phyloP scores from a whole-genome alignment of 1,140 invertebrate species.

The Conopomorpha cramerella region DNA sequence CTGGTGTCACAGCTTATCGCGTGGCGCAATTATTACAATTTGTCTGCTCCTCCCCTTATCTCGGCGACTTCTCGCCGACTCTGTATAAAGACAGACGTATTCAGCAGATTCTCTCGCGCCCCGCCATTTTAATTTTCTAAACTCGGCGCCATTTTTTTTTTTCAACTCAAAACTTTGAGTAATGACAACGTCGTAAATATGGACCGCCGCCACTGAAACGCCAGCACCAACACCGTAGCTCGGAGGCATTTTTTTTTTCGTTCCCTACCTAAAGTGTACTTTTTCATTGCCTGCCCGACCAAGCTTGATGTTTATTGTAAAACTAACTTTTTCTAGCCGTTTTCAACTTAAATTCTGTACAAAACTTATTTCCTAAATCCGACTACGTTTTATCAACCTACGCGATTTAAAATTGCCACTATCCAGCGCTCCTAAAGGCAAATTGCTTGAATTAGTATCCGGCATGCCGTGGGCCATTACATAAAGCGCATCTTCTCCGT shows the following conservation, averaged over 20 bases:
- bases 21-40: constrained; percentile 59
- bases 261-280: constrained; percentile 26
- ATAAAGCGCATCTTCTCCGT: constrained; percentile 21
- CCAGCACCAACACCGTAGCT: constrained; percentile 25
- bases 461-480: too few relatives aligned
- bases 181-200: constrained; percentile 40
- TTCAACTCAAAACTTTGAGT: constrained; percentile 34
- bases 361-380: too few relatives aligned
- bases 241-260: constrained; percentile 34
- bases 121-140: constrained; percentile 33
- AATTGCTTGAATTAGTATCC: too few relatives aligned
- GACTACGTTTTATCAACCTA: too few relatives aligned
- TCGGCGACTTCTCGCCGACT: constrained; percentile 44
- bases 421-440: too few relatives aligned
- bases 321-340: too few relatives aligned
- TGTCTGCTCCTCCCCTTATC: constrained; percentile 58
- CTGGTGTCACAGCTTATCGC: constrained; percentile 57
- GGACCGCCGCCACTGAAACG: constrained; percentile 33
- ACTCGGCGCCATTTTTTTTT: constrained; percentile 22
- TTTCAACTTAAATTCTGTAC: too few relatives aligned
- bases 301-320: too few relatives aligned
- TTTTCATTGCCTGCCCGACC: constrained; percentile 22
- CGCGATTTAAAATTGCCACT: too few relatives aligned
- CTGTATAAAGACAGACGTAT: constrained; percentile 47
- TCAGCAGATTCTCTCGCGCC: constrained; percentile 44